Evolutionary conservation across 1,140 invertebrate species (phyloP).

Genomic region (Pristionchus pacificus): DNA sequence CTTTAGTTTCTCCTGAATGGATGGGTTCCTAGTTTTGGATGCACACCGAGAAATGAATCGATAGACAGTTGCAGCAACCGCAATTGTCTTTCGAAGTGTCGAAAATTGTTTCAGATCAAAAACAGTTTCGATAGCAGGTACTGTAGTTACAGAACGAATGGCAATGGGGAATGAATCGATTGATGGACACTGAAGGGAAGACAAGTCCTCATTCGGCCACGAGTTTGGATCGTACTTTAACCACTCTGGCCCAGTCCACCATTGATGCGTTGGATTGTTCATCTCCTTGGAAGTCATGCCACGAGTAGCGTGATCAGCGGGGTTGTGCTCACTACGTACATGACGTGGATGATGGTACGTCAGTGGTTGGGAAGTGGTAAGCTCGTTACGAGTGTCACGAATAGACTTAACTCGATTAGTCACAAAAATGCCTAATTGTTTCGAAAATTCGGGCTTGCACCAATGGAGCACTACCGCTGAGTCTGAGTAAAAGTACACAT

Average conservation of each 20-base stretch:
- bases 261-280: not conserved
- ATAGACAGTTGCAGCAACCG: not conserved
- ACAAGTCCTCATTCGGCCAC: not conserved
- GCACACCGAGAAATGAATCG: not conserved
- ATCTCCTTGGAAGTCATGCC: not conserved
- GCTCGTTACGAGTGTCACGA: not conserved
- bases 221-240: not conserved
- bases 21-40: not conserved
- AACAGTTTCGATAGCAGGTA: too few species aligned
- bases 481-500: not conserved
- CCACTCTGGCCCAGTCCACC: not conserved
- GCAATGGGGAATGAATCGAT: not conserved
- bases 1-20: too few species aligned
- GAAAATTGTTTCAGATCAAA: not conserved
- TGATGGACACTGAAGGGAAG: not conserved
- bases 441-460: not conserved
- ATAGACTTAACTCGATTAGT: not conserved
- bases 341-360: not conserved
- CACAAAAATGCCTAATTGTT: not conserved
- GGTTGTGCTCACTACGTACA: not conserved
- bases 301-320: not conserved
- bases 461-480: not conserved
- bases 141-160: not conserved
- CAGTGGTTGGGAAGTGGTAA: too few species aligned
- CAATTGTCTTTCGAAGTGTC: not conserved